These are phyloP conservation scores for Drosophila sp. DNA, from an alignment of 1,140 invertebrate genomes.

Conservation along the genomic window DNA sequence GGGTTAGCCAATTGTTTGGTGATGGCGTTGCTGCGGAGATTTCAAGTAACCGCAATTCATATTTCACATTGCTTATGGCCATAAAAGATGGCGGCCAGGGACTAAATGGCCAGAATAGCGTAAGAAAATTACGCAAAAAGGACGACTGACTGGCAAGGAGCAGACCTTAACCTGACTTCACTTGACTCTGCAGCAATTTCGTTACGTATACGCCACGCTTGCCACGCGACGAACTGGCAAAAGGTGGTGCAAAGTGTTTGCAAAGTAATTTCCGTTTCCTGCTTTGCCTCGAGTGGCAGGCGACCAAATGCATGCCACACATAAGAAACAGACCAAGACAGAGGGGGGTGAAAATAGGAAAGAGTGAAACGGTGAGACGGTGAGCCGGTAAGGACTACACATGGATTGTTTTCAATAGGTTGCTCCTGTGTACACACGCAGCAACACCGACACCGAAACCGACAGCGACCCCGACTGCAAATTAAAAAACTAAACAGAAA, in stretches of 20 bases:
- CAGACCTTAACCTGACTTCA: slow-evolving; percentile 50
- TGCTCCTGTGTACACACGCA: slow-evolving; percentile 51
- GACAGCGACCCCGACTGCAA: slow-evolving; percentile 18
- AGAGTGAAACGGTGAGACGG: too few species aligned
- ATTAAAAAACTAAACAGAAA: slow-evolving; percentile 57
- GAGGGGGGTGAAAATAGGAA: background rate
- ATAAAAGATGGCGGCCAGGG: slow-evolving; percentile 60
- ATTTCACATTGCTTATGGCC: slow-evolving; percentile 76
- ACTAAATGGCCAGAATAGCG: slow-evolving; percentile 61
- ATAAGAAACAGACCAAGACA: background rate
- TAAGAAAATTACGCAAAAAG: slow-evolving; percentile 74
- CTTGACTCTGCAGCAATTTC: slow-evolving; percentile 58
- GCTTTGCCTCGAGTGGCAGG: slow-evolving; percentile 73
- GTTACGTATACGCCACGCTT: slow-evolving; percentile 52
- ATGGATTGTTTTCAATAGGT: slow-evolving; percentile 58
- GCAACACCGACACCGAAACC: background rate
- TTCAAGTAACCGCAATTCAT: slow-evolving; percentile 80
- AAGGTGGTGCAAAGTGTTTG: slow-evolving; percentile 76
- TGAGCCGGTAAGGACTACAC: too few species aligned
- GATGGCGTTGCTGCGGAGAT: slow-evolving; percentile 55
- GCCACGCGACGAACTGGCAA: slow-evolving; percentile 48
- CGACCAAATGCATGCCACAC: slow-evolving; percentile 22
- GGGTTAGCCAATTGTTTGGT: slow-evolving; percentile 16
- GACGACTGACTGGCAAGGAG: slow-evolving; percentile 24
- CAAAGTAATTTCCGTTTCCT: slow-evolving; percentile 83